Percentiles rank a stretch among this genome's conserved stretches.
phyloP scores from a whole-genome alignment of 1,140 invertebrate species.

The Lordiphosa clarofinis region DNA sequence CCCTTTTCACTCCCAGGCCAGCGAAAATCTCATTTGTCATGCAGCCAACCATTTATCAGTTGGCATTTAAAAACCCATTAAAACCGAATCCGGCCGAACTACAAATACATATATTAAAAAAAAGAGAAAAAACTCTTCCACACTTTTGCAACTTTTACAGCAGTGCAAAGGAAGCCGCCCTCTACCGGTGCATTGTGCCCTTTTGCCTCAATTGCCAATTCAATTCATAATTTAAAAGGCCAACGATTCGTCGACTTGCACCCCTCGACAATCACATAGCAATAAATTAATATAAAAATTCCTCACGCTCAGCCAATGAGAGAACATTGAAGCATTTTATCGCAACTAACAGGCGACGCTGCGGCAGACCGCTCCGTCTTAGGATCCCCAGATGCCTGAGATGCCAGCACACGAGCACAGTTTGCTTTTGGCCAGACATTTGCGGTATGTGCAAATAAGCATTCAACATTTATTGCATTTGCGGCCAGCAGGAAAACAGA shows the following conservation, averaged over 20 bases:
- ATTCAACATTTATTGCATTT: slow-evolving; percentile 51
- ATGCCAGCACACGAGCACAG: slow-evolving; percentile 62
- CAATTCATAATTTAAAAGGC: slow-evolving; percentile 75
- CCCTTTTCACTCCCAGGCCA: slow-evolving; percentile 36
- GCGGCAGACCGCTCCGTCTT: slow-evolving; percentile 4
- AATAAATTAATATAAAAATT: slow-evolving; percentile 78
- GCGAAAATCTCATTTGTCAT: slow-evolving; percentile 73
- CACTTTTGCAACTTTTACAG: slow-evolving; percentile 38
- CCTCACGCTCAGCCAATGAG: slow-evolving; percentile 76
- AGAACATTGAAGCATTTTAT: slow-evolving; percentile 71
- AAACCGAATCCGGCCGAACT: slow-evolving; percentile 65
- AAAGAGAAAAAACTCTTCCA: slow-evolving; percentile 11
- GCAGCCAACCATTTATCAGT: slow-evolving; percentile 74
- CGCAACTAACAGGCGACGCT: slow-evolving; percentile 22
- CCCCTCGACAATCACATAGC: slow-evolving; percentile 29
- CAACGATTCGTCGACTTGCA: slow-evolving; percentile 47
- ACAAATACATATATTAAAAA: slow-evolving; percentile 13
- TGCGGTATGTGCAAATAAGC: slow-evolving; percentile 50
- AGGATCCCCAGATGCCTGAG: slow-evolving; percentile 52
- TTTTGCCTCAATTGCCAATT: slow-evolving; percentile 39
- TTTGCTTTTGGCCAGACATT: slow-evolving; percentile 66
- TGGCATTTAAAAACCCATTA: slow-evolving; percentile 77
- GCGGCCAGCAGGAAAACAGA: background rate
- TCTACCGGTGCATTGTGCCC: too few species aligned
- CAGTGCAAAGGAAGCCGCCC: slow-evolving; percentile 25